Percentiles rank a stretch among this genome's conserved stretches.
phyloP scores from a whole-genome alignment of 2,113 vertebrate genomes.

The Ochotona princeps region DNA sequence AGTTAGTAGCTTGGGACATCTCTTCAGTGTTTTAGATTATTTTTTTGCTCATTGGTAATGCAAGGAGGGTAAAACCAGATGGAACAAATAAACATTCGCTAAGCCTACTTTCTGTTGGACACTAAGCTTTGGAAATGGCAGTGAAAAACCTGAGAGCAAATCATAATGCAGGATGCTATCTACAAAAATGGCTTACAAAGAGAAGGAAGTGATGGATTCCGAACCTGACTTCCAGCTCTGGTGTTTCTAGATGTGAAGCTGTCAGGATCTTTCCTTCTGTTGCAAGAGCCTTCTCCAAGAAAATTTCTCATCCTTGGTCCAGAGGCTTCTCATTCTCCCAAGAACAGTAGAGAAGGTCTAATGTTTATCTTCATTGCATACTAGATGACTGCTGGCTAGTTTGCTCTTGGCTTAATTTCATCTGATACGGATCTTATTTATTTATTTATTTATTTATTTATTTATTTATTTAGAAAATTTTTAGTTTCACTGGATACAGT shows the following conservation, averaged over 20 bases:
- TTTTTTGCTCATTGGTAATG: constrained; percentile 3
- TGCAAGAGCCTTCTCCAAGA: too few species aligned
- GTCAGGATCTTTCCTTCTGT: background rate
- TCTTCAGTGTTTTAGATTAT: background rate
- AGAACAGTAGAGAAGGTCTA: background rate
- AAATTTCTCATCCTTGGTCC: too few species aligned
- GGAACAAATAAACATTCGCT: background rate
- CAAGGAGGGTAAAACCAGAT: background rate
- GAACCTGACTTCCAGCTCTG: background rate
- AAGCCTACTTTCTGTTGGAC: background rate
- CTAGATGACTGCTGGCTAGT: background rate
- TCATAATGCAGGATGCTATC: background rate
- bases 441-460: too few species aligned
- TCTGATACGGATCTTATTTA: background rate
- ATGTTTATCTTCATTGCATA: background rate
- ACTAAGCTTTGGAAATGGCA: background rate
- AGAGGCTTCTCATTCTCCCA: background rate
- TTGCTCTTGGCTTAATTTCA: background rate
- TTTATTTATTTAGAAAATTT: too few species aligned
- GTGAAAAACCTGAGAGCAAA: background rate
- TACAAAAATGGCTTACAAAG: background rate
- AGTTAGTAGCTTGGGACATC: background rate
- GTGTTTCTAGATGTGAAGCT: background rate
- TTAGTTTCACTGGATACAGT: too few species aligned
- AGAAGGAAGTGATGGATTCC: background rate